phyloP scores from a whole-genome alignment of 2,888 invertebrate species.

The Gryllus longicercus region DNA sequence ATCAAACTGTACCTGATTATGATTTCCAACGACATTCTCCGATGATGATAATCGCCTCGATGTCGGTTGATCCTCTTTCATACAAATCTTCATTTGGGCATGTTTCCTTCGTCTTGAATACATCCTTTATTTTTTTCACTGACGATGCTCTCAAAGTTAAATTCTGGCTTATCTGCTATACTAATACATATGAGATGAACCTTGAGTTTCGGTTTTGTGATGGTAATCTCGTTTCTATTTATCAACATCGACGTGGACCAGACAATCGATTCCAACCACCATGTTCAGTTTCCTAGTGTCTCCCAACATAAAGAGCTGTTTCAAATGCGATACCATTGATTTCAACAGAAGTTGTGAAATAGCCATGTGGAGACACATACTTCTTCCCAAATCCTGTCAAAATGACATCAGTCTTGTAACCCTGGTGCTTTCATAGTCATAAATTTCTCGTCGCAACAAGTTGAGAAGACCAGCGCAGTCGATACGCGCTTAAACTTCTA shows the following conservation, averaged over 20 bases:
- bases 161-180: too few species aligned
- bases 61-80: not conserved
- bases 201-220: too few species aligned
- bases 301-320: not conserved
- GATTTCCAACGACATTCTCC: not conserved
- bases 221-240: not conserved
- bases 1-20: not conserved
- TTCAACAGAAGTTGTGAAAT: not conserved
- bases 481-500: too few species aligned
- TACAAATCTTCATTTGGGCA: not conserved
- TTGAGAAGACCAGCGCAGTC: too few species aligned
- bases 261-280: not conserved
- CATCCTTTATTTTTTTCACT: too few species aligned
- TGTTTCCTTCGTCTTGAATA: not conserved
- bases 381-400: not conserved
- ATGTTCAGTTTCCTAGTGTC: not conserved
- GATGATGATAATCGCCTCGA: not conserved
- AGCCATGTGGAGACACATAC: not conserved
- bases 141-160: too few species aligned
- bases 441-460: too few species aligned
- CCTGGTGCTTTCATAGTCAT: too few species aligned
- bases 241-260: not conserved
- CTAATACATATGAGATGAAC: too few species aligned
- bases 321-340: not conserved
- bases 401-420: not conserved